Evolutionary conservation across 2,113 vertebrate species (phyloP).

Genomic region (Megaceryle maxima): DNA sequence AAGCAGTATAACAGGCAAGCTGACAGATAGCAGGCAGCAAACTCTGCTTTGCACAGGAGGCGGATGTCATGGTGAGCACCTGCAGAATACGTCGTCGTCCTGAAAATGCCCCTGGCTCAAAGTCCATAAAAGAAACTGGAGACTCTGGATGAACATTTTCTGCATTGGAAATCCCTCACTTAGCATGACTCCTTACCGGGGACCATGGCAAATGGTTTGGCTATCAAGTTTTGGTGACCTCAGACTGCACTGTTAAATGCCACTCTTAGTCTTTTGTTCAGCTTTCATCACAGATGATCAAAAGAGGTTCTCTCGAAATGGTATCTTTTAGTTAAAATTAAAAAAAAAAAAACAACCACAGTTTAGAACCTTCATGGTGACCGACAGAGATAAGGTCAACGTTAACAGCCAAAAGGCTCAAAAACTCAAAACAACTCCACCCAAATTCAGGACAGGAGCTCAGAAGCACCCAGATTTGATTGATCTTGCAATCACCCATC

Average conservation of each 20-base stretch:
- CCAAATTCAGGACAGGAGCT: neutral
- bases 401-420: neutral
- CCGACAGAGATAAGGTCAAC: neutral
- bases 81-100: neutral
- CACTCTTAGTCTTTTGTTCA: neutral
- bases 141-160: neutral
- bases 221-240: neutral
- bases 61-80: neutral
- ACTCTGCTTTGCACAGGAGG: neutral
- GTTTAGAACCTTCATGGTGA: neutral
- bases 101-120: constrained; percentile 6
- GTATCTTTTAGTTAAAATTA: neutral
- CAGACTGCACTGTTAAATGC: neutral
- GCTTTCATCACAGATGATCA: neutral
- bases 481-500: neutral
- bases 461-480: neutral
- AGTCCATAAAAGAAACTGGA: neutral
- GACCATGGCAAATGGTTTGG: neutral
- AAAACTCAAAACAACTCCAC: neutral
- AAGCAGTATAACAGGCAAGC: constrained; percentile 2
- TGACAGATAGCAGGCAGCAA: constrained; percentile 36
- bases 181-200: neutral
- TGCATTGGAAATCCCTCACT: neutral
- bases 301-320: neutral
- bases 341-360: neutral